Evolutionary conservation across 2,113 vertebrate genomes (phyloP), one percentile per base, ranked within the genome.

Genomic region (Zootoca vivipara): DNA sequence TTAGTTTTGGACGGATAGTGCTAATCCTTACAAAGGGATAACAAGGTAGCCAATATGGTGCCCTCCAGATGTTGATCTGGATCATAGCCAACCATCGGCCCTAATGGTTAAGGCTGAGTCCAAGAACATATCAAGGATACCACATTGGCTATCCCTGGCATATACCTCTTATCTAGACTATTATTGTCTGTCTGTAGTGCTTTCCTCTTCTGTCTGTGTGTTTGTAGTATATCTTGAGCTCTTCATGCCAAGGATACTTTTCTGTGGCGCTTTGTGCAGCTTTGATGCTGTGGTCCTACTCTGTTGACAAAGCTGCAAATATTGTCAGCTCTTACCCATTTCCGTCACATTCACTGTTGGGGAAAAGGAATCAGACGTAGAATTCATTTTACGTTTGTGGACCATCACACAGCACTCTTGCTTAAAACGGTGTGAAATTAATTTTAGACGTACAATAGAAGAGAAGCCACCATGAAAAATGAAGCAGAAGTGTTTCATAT

Each of bases 381-480:
- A 35, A 89, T 58, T 92, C 42, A 91, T 85, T 58, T 89, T 42
- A 42, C 75, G 92, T 33, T 62, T 91, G 75, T 89, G 18, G 85
- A 58, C 89, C 87, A 86, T 83, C 83, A 91, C 35, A 83, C 15
- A 82, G 18, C 52, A 86, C 87, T 22, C 22, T 35, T 87, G 1
- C 0, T 83, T 72, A 91, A 91, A 94, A 78, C 22, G 70, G 6
- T 72, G 78, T 87, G 74, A 93, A 92, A 86, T 87, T 90, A 89
- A 82, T 91, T 83, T 70, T 93, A 90, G 88, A 46, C 26, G 84
- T 38, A 67, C 40, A 35, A 33, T 20, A 38, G 15, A 46, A 77
- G 84, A 87, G n/a, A 82, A 52, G 13, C 52, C 62, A 24, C 85
- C 28, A 28, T 65, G 92, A 77, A 86, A 85, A 22, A 90, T 74